Evolutionary conservation across 2,113 vertebrate genomes (phyloP).

Genomic region (Seriola rivoliana): DNA sequence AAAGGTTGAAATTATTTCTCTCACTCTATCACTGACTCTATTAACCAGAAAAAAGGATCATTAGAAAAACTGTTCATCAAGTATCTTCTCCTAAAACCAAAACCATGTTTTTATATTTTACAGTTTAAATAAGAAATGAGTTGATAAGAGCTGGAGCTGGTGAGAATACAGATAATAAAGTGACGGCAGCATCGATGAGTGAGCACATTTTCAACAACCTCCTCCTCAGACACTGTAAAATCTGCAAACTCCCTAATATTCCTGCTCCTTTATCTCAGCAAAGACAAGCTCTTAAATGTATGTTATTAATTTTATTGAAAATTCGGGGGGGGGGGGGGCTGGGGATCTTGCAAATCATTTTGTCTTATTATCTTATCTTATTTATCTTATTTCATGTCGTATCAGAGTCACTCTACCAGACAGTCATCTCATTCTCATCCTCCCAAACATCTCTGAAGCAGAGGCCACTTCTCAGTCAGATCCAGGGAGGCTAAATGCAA

Average conservation of each 20-base stretch:
- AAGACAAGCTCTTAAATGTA: neutral
- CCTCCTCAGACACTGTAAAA: neutral
- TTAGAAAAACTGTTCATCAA: too few species aligned
- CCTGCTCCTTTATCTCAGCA: neutral
- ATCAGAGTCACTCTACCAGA: neutral
- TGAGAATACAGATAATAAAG: neutral
- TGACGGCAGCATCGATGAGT: too few species aligned
- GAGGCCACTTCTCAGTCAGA: neutral
- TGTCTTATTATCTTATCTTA: neutral
- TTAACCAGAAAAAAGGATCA: too few species aligned
- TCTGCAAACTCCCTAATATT: neutral
- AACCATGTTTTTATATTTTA: too few species aligned
- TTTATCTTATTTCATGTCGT: too few species aligned
- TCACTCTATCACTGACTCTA: too few species aligned
- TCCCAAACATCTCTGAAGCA: neutral
- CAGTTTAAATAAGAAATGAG: too few species aligned
- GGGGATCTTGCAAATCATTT: neutral
- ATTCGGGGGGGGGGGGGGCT: neutral
- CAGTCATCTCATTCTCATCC: neutral
- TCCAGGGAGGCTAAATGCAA: neutral
- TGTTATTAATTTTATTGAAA: neutral
- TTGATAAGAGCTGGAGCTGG: too few species aligned
- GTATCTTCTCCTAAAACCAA: too few species aligned
- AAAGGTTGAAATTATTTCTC: too few species aligned
- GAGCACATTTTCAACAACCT: neutral